These are phyloP conservation scores for Vesta saturnalis DNA, from an alignment of 2,888 invertebrate genomes.

Conservation along the genomic window DNA sequence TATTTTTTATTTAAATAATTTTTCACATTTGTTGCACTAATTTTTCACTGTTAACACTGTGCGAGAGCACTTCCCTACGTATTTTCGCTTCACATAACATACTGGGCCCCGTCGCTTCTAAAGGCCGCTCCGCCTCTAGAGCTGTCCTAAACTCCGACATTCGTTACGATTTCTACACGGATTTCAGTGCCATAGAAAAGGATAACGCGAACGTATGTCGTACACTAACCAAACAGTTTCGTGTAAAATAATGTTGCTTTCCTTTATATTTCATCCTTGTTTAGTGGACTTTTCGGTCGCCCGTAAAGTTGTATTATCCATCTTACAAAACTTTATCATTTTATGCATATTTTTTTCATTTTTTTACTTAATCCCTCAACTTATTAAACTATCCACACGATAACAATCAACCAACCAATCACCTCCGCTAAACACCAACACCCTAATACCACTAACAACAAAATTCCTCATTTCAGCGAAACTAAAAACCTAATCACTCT, in stretches of 20 bases:
- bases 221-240: conserved; percentile 52
- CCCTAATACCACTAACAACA: background rate
- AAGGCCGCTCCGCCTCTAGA: conserved; percentile 56
- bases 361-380: conserved; percentile 15
- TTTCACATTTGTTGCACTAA: conserved; percentile 45
- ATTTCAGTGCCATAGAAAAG: conserved; percentile 46
- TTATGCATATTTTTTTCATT: conserved; percentile 20
- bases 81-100: conserved; percentile 59
- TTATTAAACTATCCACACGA: background rate
- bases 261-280: conserved; percentile 59
- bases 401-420: background rate
- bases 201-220: conserved; percentile 49
- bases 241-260: conserved; percentile 58
- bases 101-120: conserved; percentile 53
- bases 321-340: conserved; percentile 48
- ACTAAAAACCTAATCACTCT: background rate
- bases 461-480: background rate
- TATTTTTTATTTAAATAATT: conserved; percentile 37
- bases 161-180: conserved; percentile 41
- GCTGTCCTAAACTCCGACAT: conserved; percentile 41
- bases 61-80: conserved; percentile 56
- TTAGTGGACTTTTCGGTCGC: conserved; percentile 57
- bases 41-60: conserved; percentile 51
- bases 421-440: background rate
- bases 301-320: conserved; percentile 54